phyloP scores from a whole-genome alignment of 2,888 invertebrate genomes.

The Oscheius onirici region DNA sequence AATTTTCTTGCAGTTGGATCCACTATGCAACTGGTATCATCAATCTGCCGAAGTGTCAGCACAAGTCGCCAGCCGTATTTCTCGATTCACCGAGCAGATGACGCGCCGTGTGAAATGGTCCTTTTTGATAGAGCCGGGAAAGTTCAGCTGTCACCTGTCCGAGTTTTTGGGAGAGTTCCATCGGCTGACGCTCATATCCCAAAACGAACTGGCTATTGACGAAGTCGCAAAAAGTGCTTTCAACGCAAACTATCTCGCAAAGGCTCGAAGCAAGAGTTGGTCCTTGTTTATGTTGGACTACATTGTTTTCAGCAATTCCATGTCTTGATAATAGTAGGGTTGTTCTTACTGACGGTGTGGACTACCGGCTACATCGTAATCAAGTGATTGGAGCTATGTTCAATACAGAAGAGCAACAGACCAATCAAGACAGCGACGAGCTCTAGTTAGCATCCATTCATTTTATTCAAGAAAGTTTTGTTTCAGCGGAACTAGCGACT shows the following conservation, averaged over 20 bases:
- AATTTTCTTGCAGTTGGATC: constrained; percentile 43
- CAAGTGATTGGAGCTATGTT: constrained; percentile 14
- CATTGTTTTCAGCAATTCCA: constrained; percentile 36
- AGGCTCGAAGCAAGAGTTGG: constrained; percentile 58
- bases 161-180: constrained; percentile 62
- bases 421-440: not conserved
- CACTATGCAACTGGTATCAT: constrained; percentile 55
- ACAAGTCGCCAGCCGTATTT: constrained; percentile 49
- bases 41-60: constrained; percentile 44
- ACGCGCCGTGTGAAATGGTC: constrained; percentile 59
- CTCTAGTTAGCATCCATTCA: constrained; percentile 2
- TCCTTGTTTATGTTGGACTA: not conserved
- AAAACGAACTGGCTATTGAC: constrained; percentile 50
- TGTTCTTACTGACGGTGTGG: constrained; percentile 42
- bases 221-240: constrained; percentile 62
- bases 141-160: constrained; percentile 62
- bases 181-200: constrained; percentile 56
- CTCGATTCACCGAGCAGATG: constrained; percentile 51
- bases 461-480: not conserved
- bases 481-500: constrained; percentile 63
- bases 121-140: constrained; percentile 64
- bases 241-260: constrained; percentile 61
- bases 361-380: constrained; percentile 3
- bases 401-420: not conserved
- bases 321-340: constrained; percentile 54